Conservation (phyloP, 2,888 invertebrate genomes). For the Cheilosia soror region DNA sequence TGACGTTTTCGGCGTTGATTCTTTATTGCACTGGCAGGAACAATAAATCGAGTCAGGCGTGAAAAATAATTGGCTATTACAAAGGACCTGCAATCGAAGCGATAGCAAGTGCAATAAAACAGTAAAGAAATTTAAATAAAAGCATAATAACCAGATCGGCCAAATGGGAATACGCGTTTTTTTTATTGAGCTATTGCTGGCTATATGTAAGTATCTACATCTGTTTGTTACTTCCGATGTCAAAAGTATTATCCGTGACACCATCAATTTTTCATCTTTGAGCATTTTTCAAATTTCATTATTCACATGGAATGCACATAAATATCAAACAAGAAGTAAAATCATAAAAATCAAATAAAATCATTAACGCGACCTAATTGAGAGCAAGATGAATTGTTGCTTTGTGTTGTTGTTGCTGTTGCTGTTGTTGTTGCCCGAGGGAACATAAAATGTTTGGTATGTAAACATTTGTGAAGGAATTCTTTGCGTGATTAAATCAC, state of each 20-base stretch:
- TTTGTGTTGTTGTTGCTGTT: no score
- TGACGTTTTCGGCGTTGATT: conserved; percentile 46
- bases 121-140: conserved; percentile 25
- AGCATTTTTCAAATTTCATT: conserved; percentile 1
- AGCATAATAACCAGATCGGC: background rate
- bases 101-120: conserved; percentile 57
- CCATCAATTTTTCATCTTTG: conserved; percentile 12
- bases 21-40: conserved; percentile 70
- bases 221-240: background rate
- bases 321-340: conserved; percentile 17
- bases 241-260: conserved; percentile 12
- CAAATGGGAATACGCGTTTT: background rate
- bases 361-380: conserved; percentile 58
- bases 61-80: conserved; percentile 74
- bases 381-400: conserved; percentile 39
- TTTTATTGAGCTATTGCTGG: background rate
- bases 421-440: background rate
- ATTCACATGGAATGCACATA: background rate
- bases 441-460: conserved; percentile 1
- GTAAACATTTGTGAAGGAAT: conserved; percentile 71
- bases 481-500: conserved; percentile 59
- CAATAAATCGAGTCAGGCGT: conserved; percentile 71
- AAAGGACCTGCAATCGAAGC: conserved; percentile 38
- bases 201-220: background rate
- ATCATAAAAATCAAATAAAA: conserved; percentile 54